phyloP scores from a whole-genome alignment of 2,113 vertebrate genomes.

The Odobenus rosmarus region DNA sequence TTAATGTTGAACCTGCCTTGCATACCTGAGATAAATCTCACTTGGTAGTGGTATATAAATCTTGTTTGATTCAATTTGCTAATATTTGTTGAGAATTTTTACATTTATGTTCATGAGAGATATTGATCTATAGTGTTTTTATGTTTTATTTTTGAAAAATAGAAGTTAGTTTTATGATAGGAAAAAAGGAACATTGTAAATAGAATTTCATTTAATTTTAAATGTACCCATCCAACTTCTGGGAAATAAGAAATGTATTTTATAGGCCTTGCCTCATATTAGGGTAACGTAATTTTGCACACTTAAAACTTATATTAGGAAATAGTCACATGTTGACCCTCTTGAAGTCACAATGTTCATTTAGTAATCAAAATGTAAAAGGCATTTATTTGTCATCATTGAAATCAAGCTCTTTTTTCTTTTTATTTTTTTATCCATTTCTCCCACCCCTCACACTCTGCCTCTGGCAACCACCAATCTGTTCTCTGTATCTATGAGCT shows the following conservation, averaged over 20 bases:
- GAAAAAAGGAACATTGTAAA: background rate
- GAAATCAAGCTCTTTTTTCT: background rate
- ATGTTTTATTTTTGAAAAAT: slow-evolving; percentile 28
- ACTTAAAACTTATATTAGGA: background rate
- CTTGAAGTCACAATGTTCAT: background rate
- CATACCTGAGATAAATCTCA: no score
- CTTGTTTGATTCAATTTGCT: no score
- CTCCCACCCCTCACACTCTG: no score
- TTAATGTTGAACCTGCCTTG: no score
- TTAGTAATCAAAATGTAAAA: slow-evolving; percentile 30
- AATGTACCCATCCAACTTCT: slow-evolving; percentile 20
- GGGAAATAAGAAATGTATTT: slow-evolving; percentile 45
- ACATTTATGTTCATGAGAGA: no score
- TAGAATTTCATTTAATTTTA: slow-evolving; percentile 50
- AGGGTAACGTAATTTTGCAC: background rate
- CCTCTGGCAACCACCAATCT: no score
- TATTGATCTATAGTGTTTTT: no score
- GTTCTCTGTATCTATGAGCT: no score
- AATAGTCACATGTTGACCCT: background rate
- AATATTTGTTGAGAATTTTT: no score
- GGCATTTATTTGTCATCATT: background rate
- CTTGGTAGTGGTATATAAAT: no score
- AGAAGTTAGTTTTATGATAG: slow-evolving; percentile 5
- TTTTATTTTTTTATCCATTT: no score
- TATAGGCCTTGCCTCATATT: background rate